Conservation (phyloP, 2,888 invertebrate genomes). For the Fabriciana adippe region DNA sequence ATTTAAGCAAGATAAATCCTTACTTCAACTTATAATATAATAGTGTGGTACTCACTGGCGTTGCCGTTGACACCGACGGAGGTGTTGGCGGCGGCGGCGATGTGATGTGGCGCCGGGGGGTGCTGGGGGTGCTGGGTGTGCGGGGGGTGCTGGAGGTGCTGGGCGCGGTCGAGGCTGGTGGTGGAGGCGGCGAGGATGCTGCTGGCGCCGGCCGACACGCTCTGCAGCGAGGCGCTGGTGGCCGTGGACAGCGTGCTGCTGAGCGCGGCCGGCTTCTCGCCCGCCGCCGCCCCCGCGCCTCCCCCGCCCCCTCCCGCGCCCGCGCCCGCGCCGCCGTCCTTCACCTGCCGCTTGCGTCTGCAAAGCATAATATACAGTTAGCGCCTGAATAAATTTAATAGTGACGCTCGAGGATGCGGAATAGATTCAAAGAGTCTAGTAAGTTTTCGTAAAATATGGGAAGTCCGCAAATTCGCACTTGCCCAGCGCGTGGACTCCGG, state of each 20-base stretch:
- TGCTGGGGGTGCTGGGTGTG: constrained; percentile 71
- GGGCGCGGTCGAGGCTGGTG: constrained; percentile 64
- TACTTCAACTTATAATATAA: no score
- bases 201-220: constrained; percentile 82
- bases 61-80: not conserved
- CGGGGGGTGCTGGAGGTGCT: constrained; percentile 78
- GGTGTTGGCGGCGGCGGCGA: not conserved
- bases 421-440: not conserved
- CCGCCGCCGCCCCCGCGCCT: constrained; percentile 14
- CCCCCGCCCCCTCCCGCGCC: constrained; percentile 25
- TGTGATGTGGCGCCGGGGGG: constrained; percentile 53
- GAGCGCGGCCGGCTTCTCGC: constrained; percentile 14
- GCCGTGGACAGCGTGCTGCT: constrained; percentile 5
- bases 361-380: not conserved
- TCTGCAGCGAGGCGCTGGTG: constrained; percentile 74
- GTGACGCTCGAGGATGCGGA: not conserved
- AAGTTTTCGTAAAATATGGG: no score
- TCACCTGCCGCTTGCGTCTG: constrained; percentile 39
- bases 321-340: constrained; percentile 29
- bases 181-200: constrained; percentile 82
- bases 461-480: no score
- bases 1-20: no score
- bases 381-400: constrained; percentile 16
- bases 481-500: no score
- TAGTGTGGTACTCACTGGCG: not conserved